Conservation (phyloP, 1,140 invertebrate genomes). For the Neomicropteryx cornuta region DNA sequence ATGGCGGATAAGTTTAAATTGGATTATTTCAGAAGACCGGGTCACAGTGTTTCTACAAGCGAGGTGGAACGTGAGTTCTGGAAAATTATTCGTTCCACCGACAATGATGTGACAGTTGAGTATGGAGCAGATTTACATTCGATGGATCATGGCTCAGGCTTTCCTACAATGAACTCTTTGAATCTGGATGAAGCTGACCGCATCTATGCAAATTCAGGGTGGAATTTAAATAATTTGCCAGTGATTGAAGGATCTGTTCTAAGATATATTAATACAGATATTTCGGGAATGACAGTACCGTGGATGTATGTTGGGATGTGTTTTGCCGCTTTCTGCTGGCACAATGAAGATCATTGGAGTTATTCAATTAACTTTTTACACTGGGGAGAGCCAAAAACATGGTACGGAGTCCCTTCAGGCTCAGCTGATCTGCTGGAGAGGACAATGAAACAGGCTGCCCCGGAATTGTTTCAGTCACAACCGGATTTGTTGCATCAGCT, state of each 20-base stretch:
- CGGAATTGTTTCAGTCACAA: conserved; percentile 93
- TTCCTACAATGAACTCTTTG: conserved; percentile 87
- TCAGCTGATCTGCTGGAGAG: conserved; percentile 89
- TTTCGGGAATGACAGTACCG: conserved; percentile 97
- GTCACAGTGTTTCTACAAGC: conserved; percentile 63
- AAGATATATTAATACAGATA: conserved; percentile 94
- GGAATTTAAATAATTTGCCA: conserved; percentile 98
- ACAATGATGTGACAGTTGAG: conserved; percentile 96
- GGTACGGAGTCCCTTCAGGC: conserved; percentile 93
- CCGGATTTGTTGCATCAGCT: conserved; percentile 96
- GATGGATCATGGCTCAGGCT: conserved; percentile 94
- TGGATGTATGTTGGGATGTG: conserved; percentile 99
- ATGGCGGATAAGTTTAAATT: conserved; percentile 99
- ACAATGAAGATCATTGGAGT: conserved; percentile 99
- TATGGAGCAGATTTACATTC: conserved; percentile 99
- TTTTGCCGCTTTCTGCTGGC: conserved; percentile 99
- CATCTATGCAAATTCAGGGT: conserved; percentile 89
- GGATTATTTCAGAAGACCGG: conserved; percentile 95
- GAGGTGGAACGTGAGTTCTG: conserved; percentile 96
- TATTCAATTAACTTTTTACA: conserved; percentile 99
- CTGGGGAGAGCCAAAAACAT: conserved; percentile 86
- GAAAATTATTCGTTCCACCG: conserved; percentile 91
- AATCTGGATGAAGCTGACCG: conserved; percentile 65
- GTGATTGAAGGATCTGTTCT: conserved; percentile 87
- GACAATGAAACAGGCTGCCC: conserved; percentile 89